Conservation (phyloP, 1,140 invertebrate species). For the Trichonephila clavata region DNA sequence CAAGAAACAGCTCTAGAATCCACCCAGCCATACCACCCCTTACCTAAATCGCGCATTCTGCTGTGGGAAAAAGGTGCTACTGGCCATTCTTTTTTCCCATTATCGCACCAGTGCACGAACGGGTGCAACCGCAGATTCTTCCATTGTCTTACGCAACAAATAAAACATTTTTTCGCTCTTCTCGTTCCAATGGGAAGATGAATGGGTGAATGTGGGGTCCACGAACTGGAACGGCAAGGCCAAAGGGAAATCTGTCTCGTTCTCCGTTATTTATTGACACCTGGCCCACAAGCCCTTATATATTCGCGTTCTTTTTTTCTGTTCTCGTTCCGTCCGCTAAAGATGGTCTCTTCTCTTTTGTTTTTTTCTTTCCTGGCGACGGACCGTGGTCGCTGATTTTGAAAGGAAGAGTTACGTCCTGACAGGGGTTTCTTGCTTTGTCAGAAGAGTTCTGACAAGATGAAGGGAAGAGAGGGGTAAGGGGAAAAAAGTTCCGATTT, state of each 20-base stretch:
- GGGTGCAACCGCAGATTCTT: neutral
- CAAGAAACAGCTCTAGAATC: too few relatives aligned
- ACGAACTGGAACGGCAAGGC: constrained; percentile 56
- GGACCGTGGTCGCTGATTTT: constrained; percentile 15
- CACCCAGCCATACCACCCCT: too few relatives aligned
- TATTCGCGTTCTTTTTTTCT: constrained; percentile 40
- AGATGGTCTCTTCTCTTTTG: neutral
- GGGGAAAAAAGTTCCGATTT: neutral
- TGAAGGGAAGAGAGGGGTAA: too few relatives aligned
- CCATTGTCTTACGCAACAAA: neutral
- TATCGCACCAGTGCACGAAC: constrained; percentile 22
- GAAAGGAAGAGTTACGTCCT: constrained; percentile 55
- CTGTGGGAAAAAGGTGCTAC: neutral
- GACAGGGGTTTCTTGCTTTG: neutral
- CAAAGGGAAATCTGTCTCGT: constrained; percentile 60
- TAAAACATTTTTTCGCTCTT: neutral
- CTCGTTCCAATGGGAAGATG: neutral
- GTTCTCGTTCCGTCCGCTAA: neutral
- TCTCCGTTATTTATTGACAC: constrained; percentile 66
- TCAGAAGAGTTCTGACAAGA: neutral
- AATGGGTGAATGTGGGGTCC: neutral
- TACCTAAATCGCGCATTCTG: too few relatives aligned
- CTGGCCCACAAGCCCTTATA: neutral
- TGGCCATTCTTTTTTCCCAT: neutral
- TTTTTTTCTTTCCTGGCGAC: neutral